Percentiles rank a stretch among this genome's conserved stretches.
Conservation (phyloP, 2,888 invertebrate genomes). For the Meghimatium bilineatum region DNA sequence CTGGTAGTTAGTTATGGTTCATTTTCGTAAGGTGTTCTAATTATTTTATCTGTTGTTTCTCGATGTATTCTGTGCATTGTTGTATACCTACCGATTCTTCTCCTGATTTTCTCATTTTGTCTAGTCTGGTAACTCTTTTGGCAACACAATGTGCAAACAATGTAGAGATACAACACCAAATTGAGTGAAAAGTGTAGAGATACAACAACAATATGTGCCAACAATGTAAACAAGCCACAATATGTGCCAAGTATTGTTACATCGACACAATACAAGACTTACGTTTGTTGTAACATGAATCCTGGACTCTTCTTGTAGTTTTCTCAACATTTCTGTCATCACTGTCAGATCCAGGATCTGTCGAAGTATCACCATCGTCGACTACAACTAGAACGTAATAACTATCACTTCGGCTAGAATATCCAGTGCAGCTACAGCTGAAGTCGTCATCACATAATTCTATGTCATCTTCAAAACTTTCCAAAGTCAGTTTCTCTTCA, state of each 20-base stretch:
- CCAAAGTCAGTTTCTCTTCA: not conserved
- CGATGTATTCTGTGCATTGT: no score
- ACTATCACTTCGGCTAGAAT: not conserved
- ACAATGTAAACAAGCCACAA: no score
- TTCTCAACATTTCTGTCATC: not conserved
- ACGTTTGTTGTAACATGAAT: not conserved
- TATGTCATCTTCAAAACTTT: not conserved
- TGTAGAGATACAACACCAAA: no score
- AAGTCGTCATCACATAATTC: not conserved
- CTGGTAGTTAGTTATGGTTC: no score
- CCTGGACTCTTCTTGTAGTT: not conserved
- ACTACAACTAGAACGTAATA: conserved; percentile 18
- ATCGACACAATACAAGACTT: not conserved
- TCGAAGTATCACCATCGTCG: conserved; percentile 6
- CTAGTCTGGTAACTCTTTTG: no score
- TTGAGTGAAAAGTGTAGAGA: no score
- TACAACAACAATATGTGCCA: no score
- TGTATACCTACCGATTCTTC: no score
- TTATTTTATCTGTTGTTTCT: no score
- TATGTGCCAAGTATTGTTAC: not conserved
- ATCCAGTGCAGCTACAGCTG: not conserved
- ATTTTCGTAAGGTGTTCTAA: no score
- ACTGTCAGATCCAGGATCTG: conserved; percentile 11
- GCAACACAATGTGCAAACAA: no score
- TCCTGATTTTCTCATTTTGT: no score